These are phyloP conservation scores for Cheilosia grossa DNA, from an alignment of 2,888 invertebrate species.

Conservation along the genomic window DNA sequence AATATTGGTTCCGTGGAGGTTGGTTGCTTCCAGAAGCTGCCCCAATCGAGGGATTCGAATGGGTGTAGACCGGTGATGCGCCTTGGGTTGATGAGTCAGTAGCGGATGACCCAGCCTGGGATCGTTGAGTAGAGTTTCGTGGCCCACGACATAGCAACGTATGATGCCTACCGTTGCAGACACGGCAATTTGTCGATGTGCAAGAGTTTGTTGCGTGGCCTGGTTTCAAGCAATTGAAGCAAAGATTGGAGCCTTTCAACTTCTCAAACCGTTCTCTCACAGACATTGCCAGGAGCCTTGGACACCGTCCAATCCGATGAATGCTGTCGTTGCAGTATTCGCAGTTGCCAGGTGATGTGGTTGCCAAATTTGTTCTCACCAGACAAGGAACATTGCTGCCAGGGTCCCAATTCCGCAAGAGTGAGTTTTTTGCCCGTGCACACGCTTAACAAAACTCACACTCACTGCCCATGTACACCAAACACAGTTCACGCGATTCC, in stretches of 20 bases:
- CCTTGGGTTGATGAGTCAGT: background rate
- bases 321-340: slow-evolving; percentile 18
- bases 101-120: background rate
- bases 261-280: slow-evolving; percentile 32
- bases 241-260: slow-evolving; percentile 33
- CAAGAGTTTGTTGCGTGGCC: slow-evolving; percentile 25
- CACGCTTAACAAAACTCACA: too few species aligned
- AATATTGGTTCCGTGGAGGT: slow-evolving; percentile 22
- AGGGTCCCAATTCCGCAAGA: too few species aligned
- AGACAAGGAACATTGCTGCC: slow-evolving; percentile 17
- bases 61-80: background rate
- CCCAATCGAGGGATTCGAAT: background rate
- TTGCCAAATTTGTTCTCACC: slow-evolving; percentile 22
- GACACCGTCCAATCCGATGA: slow-evolving; percentile 29
- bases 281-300: slow-evolving; percentile 4
- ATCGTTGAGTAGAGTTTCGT: background rate
- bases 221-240: slow-evolving; percentile 44
- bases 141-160: background rate
- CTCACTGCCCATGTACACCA: too few species aligned
- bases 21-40: background rate
- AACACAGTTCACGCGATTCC: too few species aligned
- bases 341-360: slow-evolving; percentile 29
- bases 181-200: too few species aligned
- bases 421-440: too few species aligned
- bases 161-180: too few species aligned